These are phyloP conservation scores for Pandemis corylana DNA, from an alignment of 2,888 invertebrate species.

Conservation along the genomic window DNA sequence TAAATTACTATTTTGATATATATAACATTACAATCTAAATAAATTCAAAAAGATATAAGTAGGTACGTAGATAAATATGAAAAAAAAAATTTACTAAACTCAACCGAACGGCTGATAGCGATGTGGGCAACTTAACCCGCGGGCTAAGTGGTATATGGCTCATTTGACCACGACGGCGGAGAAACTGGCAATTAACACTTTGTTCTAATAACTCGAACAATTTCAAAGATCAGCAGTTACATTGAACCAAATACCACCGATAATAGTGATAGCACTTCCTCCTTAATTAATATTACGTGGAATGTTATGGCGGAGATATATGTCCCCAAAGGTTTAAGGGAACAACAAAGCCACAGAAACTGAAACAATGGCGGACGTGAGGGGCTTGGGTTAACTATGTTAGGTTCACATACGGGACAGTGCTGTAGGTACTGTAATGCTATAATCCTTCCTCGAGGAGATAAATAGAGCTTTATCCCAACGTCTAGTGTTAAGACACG, in stretches of 20 bases:
- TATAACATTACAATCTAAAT: no score
- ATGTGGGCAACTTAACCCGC: no score
- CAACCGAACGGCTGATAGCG: no score
- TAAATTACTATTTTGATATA: no score
- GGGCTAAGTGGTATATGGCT: no score
- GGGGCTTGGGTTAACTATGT: conserved; percentile 4
- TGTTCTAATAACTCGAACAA: background rate
- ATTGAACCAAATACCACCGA: background rate
- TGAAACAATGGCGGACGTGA: conserved; percentile 25
- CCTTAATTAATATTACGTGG: conserved; percentile 13
- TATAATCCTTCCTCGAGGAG: background rate
- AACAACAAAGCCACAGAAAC: conserved; percentile 18
- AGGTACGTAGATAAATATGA: no score
- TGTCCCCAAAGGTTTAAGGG: background rate
- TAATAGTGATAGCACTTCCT: background rate
- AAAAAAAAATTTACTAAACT: no score
- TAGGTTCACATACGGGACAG: background rate
- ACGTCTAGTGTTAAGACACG: background rate
- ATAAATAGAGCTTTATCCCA: conserved; percentile 4
- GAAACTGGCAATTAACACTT: no score
- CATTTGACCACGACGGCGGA: no score
- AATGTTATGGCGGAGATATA: background rate
- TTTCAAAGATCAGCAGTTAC: background rate
- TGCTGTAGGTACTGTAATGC: background rate
- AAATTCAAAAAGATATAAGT: no score